Evolutionary conservation across 2,888 invertebrate genomes (phyloP), one percentile per base, ranked within the genome.

Genomic region (Aleiodes alternator): DNA sequence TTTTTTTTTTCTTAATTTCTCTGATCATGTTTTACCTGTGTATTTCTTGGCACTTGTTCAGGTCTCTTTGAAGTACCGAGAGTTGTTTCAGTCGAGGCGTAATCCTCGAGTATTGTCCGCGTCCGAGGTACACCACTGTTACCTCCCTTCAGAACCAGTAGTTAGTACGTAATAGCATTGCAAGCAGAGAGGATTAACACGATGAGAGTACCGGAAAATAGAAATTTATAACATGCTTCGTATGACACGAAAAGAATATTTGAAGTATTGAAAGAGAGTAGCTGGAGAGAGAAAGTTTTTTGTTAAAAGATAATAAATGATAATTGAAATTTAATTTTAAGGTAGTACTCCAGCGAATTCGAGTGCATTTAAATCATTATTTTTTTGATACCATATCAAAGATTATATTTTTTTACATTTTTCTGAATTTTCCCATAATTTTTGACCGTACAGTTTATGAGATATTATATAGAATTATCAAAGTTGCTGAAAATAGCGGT

Each of bases 61-160:
- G 86, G 81, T 83, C 87, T 88, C 80, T 88, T 83, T 79, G 88
- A 83, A 84, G 87, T 83, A 82, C 86, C 86, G 83, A 86, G 82
- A 78, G 87, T 84, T 78, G 87, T 86, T 86, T 89, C 88, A 82
- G 87, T 84, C 82, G 87, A 85, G 87, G 84, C 82, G 86, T 88
- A 89, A 88, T 88, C 87, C 86, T 89, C 89, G 83, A 87, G 87
- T 82, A 88, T 88, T 80, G 88, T 88, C 88, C 89, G 87, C 84
- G 88, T 83, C 81, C 86, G 87, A 86, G 87, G 86, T 84, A 87
- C 86, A 85, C 84, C 87, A 87, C 85, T 87, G 83, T 89, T 88
- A 87, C 88, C 88, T 83, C 87, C 88, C 89, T 89, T 89, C 84
- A 87, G 88, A 88, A 89, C 85, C 87, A 86, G 86, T 87, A 86